Base-by-base conservation (phyloP, 1,140 invertebrate genomes). In the Drosophila subpulchrella region DNA sequence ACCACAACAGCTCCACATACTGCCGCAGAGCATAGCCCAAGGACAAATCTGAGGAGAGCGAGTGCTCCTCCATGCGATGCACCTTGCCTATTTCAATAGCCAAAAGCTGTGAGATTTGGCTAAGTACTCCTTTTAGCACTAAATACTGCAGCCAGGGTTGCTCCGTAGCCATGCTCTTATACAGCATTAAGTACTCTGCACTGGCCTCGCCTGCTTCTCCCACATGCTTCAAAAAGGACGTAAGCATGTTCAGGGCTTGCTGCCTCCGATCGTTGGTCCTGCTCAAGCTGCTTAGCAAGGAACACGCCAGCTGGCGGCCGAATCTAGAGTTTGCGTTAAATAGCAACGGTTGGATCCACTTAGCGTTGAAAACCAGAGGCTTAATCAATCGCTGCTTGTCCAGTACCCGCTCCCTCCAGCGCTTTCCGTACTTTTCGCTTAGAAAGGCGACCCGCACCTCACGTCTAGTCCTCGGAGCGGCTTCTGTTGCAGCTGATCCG, bases 61-160 rank as follows among this genome's bases (percentile, higher is more conserved):
- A 98, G 12, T 96, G 97, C 83, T 98, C 96, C 92, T 98, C 98
- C 12, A 98, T 93, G 12, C 95, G 94, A 92, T 97, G 97, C 1
- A 98, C 92, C 79, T 97, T 95, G 67, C 96, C 95, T 34, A 99
- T 98, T 93, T 99, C 97, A 38, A 95, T 94, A 0, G 96, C 98
- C 63, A 99, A 95, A 0, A 99, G 93, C 76, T 97, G 95, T 0
- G 97, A 98, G 34, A 99, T 94, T 61, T 97, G 95, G 3, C 95
- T 94, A 34, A 99, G 94, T 0, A 99, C 96, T 0, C 98, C 97
- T 73, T 95, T 95, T 41, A 98, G 94, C 65, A 97, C 97, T 48
- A 99, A 93, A 93, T 98, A 99, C 91, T 98, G 97, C 79, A 98
- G 97, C 97, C 97, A 99, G 17, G 97, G 97, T 0, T 95, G 94